These are phyloP conservation scores for Junonia oenone DNA, from an alignment of 2,888 invertebrate genomes.

Conservation along the genomic window DNA sequence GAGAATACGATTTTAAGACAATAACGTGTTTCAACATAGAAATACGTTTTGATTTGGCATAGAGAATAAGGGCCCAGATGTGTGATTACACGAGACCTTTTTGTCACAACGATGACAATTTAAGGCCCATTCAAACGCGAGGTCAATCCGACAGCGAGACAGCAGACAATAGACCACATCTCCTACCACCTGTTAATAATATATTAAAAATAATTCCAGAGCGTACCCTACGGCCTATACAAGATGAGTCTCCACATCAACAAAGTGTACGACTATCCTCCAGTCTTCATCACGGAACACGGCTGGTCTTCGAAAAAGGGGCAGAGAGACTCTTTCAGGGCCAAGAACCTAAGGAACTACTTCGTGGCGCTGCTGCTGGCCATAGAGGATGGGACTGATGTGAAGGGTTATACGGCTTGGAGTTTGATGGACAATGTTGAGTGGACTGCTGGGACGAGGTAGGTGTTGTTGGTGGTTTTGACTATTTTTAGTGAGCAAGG, in stretches of 20 bases:
- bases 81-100: too few relatives aligned
- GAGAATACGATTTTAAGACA: too few relatives aligned
- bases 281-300: conserved; percentile 77
- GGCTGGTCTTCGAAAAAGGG: conserved; percentile 73
- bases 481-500: too few relatives aligned
- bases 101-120: too few relatives aligned
- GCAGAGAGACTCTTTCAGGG: conserved; percentile 61
- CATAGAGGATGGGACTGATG: conserved; percentile 67
- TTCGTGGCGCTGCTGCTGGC: conserved; percentile 67
- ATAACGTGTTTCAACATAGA: too few relatives aligned
- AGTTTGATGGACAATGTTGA: conserved; percentile 84
- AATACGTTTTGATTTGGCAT: too few relatives aligned
- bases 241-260: conserved; percentile 52
- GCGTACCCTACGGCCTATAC: conserved; percentile 61
- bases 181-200: too few relatives aligned
- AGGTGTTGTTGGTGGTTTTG: conserved; percentile 1
- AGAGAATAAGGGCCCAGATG: too few relatives aligned
- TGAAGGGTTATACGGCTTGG: conserved; percentile 81
- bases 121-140: too few relatives aligned
- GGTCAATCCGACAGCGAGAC: too few relatives aligned
- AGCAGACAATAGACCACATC: too few relatives aligned
- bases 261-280: conserved; percentile 49
- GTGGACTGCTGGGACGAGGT: conserved; percentile 80
- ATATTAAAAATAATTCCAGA: too few relatives aligned
- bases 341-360: conserved; percentile 56